Evolutionary conservation across 2,888 invertebrate genomes (phyloP).

Genomic region (Galerucella pusilla): DNA sequence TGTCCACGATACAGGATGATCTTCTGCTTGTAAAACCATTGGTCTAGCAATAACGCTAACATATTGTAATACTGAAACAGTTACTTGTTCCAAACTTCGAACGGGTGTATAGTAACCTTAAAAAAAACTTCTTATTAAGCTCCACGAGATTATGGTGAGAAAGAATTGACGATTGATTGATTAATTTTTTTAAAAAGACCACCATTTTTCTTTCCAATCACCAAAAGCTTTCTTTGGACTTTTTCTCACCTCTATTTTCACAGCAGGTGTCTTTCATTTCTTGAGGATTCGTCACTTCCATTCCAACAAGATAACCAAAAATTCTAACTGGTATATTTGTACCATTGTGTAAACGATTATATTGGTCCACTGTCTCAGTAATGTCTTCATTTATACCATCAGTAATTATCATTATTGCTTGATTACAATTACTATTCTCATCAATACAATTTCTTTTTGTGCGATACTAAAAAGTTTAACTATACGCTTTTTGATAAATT

Average conservation of each 20-base stretch:
- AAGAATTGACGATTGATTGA: not conserved
- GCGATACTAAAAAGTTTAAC: constrained; percentile 56
- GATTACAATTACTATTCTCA: constrained; percentile 79
- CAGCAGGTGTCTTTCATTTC: constrained; percentile 97
- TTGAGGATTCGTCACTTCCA: constrained; percentile 89
- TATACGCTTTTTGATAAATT: no score
- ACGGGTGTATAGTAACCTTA: constrained; percentile 94
- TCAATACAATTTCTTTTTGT: constrained; percentile 68
- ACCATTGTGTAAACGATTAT: constrained; percentile 79
- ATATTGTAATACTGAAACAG: constrained; percentile 95
- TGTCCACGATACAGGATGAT: constrained; percentile 93
- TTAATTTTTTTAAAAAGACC: not conserved
- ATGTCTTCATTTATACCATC: constrained; percentile 93
- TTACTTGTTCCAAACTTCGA: constrained; percentile 93
- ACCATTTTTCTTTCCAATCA: not conserved
- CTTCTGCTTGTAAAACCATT: constrained; percentile 77
- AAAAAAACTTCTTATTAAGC: constrained; percentile 17
- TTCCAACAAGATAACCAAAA: constrained; percentile 95
- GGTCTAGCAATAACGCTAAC: constrained; percentile 93
- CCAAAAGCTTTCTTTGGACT: not conserved
- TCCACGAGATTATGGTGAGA: not conserved
- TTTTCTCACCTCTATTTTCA: constrained; percentile 81
- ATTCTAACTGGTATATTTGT: constrained; percentile 86
- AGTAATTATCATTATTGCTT: constrained; percentile 95
- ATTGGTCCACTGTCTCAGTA: constrained; percentile 83